Evolutionary conservation across 2,888 invertebrate genomes (phyloP).

Genomic region (Macrosoma leucophasiata): DNA sequence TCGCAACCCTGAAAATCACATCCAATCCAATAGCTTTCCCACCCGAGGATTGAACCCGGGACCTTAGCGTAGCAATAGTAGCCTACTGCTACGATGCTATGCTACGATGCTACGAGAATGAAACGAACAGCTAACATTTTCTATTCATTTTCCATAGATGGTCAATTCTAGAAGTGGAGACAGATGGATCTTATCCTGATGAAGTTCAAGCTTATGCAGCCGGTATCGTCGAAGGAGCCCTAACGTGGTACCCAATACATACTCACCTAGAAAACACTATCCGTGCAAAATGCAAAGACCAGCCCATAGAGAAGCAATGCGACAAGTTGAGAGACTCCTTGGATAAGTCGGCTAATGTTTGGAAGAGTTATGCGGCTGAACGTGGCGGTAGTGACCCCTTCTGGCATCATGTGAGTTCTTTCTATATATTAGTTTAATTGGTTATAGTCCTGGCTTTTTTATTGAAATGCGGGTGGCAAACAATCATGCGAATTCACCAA

Average conservation of each 20-base stretch:
- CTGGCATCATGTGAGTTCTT: constrained; percentile 86
- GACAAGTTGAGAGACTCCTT: constrained; percentile 79
- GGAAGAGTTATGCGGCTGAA: constrained; percentile 75
- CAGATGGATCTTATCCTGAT: constrained; percentile 83
- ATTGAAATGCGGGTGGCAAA: too few relatives aligned
- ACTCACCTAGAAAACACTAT: constrained; percentile 86
- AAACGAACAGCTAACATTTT: too few relatives aligned
- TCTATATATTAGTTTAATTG: too few relatives aligned
- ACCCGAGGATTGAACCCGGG: too few relatives aligned
- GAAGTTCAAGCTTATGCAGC: constrained; percentile 90
- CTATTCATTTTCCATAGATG: constrained; percentile 78
- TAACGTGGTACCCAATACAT: constrained; percentile 87
- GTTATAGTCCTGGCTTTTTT: too few relatives aligned
- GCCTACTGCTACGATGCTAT: too few relatives aligned
- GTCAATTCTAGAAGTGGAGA: constrained; percentile 88
- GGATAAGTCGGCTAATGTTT: constrained; percentile 77
- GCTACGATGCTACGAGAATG: too few relatives aligned
- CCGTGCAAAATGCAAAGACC: constrained; percentile 64
- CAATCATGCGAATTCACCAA: too few relatives aligned
- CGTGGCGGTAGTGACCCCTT: constrained; percentile 75
- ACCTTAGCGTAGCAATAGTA: too few relatives aligned
- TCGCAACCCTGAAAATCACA: too few relatives aligned
- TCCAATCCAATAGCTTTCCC: too few relatives aligned
- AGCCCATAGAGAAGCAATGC: constrained; percentile 75
- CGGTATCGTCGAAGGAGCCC: constrained; percentile 87